Conservation (phyloP, 2,113 vertebrate genomes). For the Eclectus roratus region DNA sequence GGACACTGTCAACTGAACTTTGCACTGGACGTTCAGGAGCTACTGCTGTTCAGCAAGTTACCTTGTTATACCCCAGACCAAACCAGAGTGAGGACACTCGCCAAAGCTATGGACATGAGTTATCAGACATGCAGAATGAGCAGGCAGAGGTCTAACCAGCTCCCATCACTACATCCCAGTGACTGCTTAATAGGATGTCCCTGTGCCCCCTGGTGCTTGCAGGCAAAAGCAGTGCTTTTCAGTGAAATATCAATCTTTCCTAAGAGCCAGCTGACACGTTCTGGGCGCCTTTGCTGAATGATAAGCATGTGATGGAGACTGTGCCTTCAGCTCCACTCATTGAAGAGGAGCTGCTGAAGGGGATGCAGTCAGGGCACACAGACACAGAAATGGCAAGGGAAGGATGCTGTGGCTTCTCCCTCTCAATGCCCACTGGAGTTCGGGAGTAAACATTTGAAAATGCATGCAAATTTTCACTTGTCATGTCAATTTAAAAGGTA, state of each 20-base stretch:
- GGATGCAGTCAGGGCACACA: fast-evolving
- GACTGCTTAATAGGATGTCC: not conserved
- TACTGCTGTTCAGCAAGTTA: not conserved
- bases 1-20: not conserved
- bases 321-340: fast-evolving
- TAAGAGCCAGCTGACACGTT: not conserved
- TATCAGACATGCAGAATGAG: fast-evolving
- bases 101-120: not conserved
- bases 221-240: not conserved
- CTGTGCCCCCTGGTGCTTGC: not conserved
- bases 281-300: fast-evolving
- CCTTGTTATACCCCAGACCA: not conserved
- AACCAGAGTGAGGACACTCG: not conserved
- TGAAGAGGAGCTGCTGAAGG: not conserved
- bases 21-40: not conserved
- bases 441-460: fast-evolving
- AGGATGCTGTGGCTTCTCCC: not conserved
- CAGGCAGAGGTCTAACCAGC: not conserved
- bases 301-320: not conserved
- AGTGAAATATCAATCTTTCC: not conserved
- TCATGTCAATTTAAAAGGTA: not conserved
- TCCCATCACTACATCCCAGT: not conserved
- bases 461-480: not conserved
- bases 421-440: not conserved
- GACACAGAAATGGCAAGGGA: not conserved